A percentile compares a stretch with the other conserved stretches of the same genome.
Conservation (phyloP, 2,113 vertebrate genomes). For the Otolemur garnettii region DNA sequence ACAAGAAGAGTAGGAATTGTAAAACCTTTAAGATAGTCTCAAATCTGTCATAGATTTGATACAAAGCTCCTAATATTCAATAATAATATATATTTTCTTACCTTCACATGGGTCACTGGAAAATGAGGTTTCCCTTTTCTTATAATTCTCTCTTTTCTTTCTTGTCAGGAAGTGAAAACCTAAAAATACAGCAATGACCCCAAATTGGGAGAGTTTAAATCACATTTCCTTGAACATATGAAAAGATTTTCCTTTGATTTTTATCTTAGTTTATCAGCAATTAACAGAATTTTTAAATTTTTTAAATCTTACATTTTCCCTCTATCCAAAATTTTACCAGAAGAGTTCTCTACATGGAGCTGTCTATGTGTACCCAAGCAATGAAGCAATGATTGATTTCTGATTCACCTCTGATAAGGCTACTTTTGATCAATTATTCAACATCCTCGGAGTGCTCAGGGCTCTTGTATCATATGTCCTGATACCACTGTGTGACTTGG, state of each 20-base stretch:
- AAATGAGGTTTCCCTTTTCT: neutral
- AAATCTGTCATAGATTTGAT: neutral
- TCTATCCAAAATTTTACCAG: constrained; percentile 7
- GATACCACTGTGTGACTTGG: neutral
- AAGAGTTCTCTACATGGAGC: neutral
- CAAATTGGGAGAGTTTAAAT: constrained; percentile 25
- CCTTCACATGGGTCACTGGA: neutral
- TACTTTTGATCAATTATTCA: constrained; percentile 70
- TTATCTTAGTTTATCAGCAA: constrained; percentile 37
- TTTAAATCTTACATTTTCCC: constrained; percentile 31
- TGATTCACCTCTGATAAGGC: constrained; percentile 3
- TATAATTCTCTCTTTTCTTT: neutral
- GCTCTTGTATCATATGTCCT: neutral
- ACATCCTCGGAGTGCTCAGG: neutral
- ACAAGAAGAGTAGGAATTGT: neutral
- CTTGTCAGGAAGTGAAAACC: neutral
- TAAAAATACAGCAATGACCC: constrained; percentile 19
- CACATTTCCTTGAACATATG: constrained; percentile 5
- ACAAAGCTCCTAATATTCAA: neutral
- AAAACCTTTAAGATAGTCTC: neutral
- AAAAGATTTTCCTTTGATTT: constrained; percentile 29
- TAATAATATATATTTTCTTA: neutral
- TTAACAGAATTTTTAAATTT: constrained; percentile 7
- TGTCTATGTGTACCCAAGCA: constrained; percentile 24
- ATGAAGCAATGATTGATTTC: constrained; percentile 62